Evolutionary conservation across 1,140 invertebrate genomes (phyloP), one percentile per base, ranked within the genome.

Genomic region (Macrotrachela quadricornifera): DNA sequence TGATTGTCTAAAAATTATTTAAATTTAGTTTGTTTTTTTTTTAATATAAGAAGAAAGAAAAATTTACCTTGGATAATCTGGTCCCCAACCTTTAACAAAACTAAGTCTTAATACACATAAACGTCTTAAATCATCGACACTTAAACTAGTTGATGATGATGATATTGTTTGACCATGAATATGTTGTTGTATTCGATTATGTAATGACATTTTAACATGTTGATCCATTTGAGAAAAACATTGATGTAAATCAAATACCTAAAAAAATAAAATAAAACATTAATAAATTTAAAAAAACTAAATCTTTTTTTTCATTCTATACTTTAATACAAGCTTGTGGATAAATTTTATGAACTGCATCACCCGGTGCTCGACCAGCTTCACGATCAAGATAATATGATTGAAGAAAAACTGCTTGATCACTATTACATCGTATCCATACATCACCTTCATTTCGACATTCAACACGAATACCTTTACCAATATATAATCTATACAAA

Each of bases 31-130:
- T 8, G 3, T 4, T 30, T 2, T 30, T 30, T 8, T 4, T 8
- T 4, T 30, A 30, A 30, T 30, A 30, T 4, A 30, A 10, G 86
- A 92, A 38, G 82, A 85, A 1, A 40, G 21, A 53, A 40, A 15
- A 54, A 83, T 88, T 64, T 84, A 80, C 56, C 90, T 75, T 1
- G 85, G 87, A 73, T 95, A 96, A 72, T 95, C 90, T n/a, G 87
- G 88, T 53, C 91, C 91, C 91, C 91, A 95, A 50, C 91, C 91
- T 73, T 96, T 99, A 0, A 99, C 92, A 69, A 97, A 99, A 69
- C 87, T 95, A 48, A 97, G 73, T 44, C 90, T 77, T 57, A 96
- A 74, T 64, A 96, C 91, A 66, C 91, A 96, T 36, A 96, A 76
- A 52, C 90, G 75, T 54, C 92, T 73, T 45, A 97, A 74, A 73